phyloP scores from a whole-genome alignment of 2,888 invertebrate species.

The Galerucella nymphaeae region DNA sequence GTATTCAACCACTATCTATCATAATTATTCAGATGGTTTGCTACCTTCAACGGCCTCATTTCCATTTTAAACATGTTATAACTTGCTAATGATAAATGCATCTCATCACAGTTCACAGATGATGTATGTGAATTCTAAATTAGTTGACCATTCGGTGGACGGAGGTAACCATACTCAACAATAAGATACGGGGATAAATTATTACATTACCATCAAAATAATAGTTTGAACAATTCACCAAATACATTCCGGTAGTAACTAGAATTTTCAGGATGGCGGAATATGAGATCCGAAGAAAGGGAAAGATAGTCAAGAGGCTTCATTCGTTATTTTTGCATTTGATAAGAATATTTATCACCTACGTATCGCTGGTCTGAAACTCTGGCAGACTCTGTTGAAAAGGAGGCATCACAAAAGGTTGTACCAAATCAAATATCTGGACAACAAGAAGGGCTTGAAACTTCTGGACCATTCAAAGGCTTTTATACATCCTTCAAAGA shows the following conservation, averaged over 20 bases:
- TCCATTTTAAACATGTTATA: conserved; percentile 7
- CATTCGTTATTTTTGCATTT: neutral
- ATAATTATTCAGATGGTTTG: conserved; percentile 22
- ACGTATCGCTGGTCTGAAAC: no score
- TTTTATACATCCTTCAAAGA: no score
- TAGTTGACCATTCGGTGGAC: conserved; percentile 51
- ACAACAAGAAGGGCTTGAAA: no score
- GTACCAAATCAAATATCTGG: no score
- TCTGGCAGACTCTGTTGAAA: no score
- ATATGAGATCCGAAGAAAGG: neutral
- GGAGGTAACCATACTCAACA: conserved; percentile 22
- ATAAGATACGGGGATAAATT: conserved; percentile 22
- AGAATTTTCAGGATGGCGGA: conserved; percentile 49
- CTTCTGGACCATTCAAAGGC: no score
- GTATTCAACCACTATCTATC: conserved; percentile 8
- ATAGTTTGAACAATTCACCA: conserved; percentile 10
- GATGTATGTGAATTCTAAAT: conserved; percentile 60
- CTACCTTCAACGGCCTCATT: conserved; percentile 16
- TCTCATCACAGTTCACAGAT: conserved; percentile 54
- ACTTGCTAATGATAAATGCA: conserved; percentile 15
- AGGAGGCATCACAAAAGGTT: no score
- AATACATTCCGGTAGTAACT: conserved; percentile 40
- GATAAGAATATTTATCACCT: no score
- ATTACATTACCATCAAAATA: conserved; percentile 25
- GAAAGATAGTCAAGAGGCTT: conserved; percentile 8